Conservation (phyloP, 37 sponge, comb jelly and placozoan species). For the Crambe crambe region DNA sequence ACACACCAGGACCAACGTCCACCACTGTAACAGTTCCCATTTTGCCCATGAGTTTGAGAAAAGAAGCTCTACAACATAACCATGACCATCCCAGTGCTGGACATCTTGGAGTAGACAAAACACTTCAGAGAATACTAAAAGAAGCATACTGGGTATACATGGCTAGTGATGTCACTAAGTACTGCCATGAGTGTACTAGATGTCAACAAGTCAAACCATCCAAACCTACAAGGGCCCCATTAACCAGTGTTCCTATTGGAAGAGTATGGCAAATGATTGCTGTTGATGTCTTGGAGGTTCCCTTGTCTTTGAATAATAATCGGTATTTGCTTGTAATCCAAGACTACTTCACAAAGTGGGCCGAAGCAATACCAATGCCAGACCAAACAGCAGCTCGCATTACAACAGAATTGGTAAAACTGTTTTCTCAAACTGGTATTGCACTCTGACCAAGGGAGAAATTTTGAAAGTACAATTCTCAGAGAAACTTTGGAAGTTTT, state of each 20-base stretch:
- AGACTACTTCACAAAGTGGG: slow-evolving; percentile 70
- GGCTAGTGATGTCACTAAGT: slow-evolving; percentile 31
- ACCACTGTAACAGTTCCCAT: slow-evolving; percentile 25
- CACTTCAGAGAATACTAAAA: slow-evolving; percentile 26
- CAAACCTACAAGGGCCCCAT: slow-evolving; percentile 11
- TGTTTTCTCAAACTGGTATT: no score
- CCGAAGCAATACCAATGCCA: slow-evolving; percentile 56
- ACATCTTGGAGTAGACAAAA: no score
- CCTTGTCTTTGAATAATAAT: slow-evolving; percentile 43
- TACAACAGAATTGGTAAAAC: slow-evolving; percentile 11
- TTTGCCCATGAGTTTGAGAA: slow-evolving; percentile 4
- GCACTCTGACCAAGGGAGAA: slow-evolving; percentile 64
- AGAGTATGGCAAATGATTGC: slow-evolving; percentile 48
- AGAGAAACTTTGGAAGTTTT: slow-evolving; percentile 43
- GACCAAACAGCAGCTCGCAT: slow-evolving; percentile 41
- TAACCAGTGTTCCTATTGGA: slow-evolving; percentile 29
- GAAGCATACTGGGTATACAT: slow-evolving; percentile 61
- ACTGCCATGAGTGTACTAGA: slow-evolving; percentile 21
- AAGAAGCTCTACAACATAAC: no score
- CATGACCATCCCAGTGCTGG: no score
- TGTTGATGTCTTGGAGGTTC: slow-evolving; percentile 46
- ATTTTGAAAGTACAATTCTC: slow-evolving; percentile 58
- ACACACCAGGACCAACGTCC: slow-evolving; percentile 15
- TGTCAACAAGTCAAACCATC: slow-evolving; percentile 39
- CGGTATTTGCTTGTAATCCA: slow-evolving; percentile 49